Conservation (phyloP, 2,888 invertebrate genomes). For the Pristionchus maxplancki region DNA sequence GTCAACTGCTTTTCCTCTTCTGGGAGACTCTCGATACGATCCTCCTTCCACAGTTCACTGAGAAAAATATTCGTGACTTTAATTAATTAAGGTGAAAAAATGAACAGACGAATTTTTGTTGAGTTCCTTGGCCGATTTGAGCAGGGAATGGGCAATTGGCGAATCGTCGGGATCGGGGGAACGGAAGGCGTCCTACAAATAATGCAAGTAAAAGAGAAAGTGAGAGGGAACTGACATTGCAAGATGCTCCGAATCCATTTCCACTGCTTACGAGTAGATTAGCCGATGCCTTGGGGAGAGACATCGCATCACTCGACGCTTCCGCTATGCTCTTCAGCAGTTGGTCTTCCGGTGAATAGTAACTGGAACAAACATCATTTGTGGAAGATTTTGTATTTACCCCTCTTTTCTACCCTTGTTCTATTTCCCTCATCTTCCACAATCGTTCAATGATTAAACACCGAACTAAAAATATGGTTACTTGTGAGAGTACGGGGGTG, state of each 20-base stretch:
- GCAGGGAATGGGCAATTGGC: conserved; percentile 72
- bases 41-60: conserved; percentile 45
- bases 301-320: conserved; percentile 18
- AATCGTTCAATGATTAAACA: not conserved
- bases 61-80: not conserved
- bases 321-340: not conserved
- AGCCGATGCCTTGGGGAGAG: not conserved
- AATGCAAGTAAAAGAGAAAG: not conserved
- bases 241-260: conserved; percentile 13
- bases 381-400: too few species aligned
- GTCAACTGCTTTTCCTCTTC: not conserved
- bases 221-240: not conserved
- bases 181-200: conserved; percentile 40
- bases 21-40: conserved; percentile 26
- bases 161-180: conserved; percentile 72
- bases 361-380: not conserved
- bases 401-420: too few species aligned
- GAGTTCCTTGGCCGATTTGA: conserved; percentile 70
- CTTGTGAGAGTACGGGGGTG: not conserved
- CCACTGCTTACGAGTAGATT: not conserved
- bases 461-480: not conserved
- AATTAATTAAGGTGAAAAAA: not conserved
- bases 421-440: not conserved
- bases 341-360: not conserved
- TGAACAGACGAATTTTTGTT: conserved; percentile 59